phyloP scores from a whole-genome alignment of 2,113 vertebrate species.

The Jacana jacana region DNA sequence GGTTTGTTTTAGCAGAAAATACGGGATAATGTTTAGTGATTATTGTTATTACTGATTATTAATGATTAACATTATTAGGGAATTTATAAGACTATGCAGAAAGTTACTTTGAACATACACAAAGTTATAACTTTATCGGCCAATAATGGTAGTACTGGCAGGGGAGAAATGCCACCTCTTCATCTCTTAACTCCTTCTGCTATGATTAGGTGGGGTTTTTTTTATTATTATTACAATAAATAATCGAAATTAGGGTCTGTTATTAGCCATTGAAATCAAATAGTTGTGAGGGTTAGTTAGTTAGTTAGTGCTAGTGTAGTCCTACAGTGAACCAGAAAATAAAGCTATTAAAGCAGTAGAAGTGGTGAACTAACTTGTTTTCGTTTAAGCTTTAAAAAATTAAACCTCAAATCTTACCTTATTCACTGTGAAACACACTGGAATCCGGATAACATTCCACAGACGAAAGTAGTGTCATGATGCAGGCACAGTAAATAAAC shows the following conservation, averaged over 20 bases:
- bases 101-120: not conserved
- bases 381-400: not conserved
- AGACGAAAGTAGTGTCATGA: not conserved
- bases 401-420: not conserved
- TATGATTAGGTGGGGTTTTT: not conserved
- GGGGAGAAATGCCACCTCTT: not conserved
- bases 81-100: not conserved
- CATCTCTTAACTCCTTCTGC: not conserved
- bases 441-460: not conserved
- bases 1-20: not conserved
- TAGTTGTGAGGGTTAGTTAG: not conserved
- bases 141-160: not conserved
- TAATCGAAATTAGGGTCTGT: not conserved
- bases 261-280: not conserved
- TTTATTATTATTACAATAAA: not conserved
- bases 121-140: not conserved
- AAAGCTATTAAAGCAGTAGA: not conserved
- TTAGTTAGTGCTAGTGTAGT: rapidly evolving
- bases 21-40: not conserved
- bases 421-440: not conserved
- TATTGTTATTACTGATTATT: not conserved
- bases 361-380: not conserved
- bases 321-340: not conserved
- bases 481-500: not conserved
- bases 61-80: not conserved